These are phyloP conservation scores for Pangasius krempfi DNA, from an alignment of 2,797 vertebrate species.

Conservation along the genomic window DNA sequence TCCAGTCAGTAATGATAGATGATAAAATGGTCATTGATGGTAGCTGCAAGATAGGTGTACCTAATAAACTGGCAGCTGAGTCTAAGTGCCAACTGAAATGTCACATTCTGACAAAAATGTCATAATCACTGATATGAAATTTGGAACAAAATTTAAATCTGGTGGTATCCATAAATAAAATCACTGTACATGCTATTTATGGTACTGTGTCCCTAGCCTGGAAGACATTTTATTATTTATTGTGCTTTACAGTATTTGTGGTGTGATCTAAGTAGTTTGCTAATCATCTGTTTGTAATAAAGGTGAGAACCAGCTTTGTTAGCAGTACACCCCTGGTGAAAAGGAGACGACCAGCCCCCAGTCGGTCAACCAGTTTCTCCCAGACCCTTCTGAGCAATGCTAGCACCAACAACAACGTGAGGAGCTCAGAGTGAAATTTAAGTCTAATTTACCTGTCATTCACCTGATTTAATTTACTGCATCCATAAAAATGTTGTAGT, in stretches of 20 bases:
- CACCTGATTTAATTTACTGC: background rate
- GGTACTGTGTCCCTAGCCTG: background rate
- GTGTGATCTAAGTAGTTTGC: background rate
- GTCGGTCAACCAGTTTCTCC: conserved; percentile 59
- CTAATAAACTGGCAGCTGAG: background rate
- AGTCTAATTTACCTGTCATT: background rate
- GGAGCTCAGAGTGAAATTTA: conserved; percentile 12
- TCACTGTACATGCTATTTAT: background rate
- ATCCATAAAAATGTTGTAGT: background rate
- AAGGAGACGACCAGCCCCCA: conserved; percentile 60
- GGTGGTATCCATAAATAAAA: background rate
- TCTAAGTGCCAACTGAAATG: background rate
- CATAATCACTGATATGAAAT: background rate
- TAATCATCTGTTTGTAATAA: background rate
- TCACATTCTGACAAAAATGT: background rate
- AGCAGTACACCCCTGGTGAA: conserved; percentile 68
- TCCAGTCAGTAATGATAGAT: background rate
- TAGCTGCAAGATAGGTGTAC: background rate
- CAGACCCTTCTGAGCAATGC: conserved; percentile 58
- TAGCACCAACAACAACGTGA: conserved; percentile 68
- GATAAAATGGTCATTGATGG: background rate
- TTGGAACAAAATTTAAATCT: background rate
- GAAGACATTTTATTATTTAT: background rate
- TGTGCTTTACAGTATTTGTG: background rate
- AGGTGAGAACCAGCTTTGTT: conserved; percentile 63